Evolutionary conservation across 1,140 invertebrate genomes (phyloP).

Genomic region (Drosophila yakuba): DNA sequence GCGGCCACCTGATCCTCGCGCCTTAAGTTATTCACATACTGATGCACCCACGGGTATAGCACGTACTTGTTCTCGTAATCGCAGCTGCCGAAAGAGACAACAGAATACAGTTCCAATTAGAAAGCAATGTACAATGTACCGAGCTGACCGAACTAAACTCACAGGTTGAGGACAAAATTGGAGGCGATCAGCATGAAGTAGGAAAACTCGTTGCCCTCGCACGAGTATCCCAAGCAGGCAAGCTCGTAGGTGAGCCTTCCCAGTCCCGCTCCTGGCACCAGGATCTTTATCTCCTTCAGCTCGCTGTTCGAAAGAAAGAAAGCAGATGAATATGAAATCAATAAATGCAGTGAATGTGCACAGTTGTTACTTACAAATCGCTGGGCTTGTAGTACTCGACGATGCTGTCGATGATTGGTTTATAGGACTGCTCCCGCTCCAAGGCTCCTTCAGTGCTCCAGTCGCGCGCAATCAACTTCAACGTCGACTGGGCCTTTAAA

Average conservation of each 20-base stretch:
- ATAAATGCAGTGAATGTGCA: too few species aligned
- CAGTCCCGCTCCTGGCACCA: conserved; percentile 97
- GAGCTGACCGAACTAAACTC: conserved; percentile 35
- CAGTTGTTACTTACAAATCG: conserved; percentile 64
- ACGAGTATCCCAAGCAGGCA: conserved; percentile 93
- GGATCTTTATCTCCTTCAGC: conserved; percentile 88
- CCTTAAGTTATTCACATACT: conserved; percentile 94
- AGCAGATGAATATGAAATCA: neutral
- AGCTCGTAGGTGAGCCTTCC: conserved; percentile 97
- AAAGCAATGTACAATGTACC: too few species aligned
- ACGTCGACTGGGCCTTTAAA: conserved; percentile 93
- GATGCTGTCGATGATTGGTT: conserved; percentile 95
- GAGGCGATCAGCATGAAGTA: conserved; percentile 98
- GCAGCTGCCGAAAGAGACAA: conserved; percentile 38
- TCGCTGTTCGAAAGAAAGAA: conserved; percentile 72
- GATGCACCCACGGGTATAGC: conserved; percentile 96
- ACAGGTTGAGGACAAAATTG: conserved; percentile 97
- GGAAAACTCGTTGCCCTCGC: conserved; percentile 99
- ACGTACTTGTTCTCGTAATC: conserved; percentile 80
- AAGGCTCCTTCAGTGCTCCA: conserved; percentile 94
- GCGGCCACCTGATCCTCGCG: conserved; percentile 92
- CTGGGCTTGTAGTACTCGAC: conserved; percentile 89
- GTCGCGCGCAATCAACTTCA: conserved; percentile 98
- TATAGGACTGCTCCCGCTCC: conserved; percentile 95
- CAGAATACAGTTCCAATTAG: neutral